phyloP scores from a whole-genome alignment of 2,797 vertebrate species.

The Crotalus adamanteus region DNA sequence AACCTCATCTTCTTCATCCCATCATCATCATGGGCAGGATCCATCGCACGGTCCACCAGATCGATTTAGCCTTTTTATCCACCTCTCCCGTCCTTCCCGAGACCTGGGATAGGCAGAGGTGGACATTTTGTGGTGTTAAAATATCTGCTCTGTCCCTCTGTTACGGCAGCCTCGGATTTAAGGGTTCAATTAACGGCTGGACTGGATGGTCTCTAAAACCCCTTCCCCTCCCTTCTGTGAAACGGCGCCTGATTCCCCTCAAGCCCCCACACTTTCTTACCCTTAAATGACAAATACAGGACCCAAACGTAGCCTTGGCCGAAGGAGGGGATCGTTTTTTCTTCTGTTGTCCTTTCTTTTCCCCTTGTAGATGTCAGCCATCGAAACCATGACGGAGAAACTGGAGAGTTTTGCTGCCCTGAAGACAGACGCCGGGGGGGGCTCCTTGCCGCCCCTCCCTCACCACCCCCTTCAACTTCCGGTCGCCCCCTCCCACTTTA shows the following conservation, averaged over 20 bases:
- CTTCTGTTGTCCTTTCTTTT: not conserved
- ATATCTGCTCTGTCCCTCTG: too few relatives aligned
- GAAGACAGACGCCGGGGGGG: slow-evolving; percentile 82
- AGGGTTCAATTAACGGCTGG: too few relatives aligned
- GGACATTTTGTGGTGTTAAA: too few relatives aligned
- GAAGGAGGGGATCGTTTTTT: not conserved
- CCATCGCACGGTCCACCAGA: too few relatives aligned
- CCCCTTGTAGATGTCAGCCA: slow-evolving; percentile 89
- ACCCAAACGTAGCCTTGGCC: not conserved
- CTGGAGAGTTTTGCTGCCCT: slow-evolving; percentile 92
- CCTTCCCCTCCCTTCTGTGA: not conserved
- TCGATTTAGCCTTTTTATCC: too few relatives aligned
- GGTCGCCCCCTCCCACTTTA: slow-evolving; percentile 90
- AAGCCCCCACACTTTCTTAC: not conserved
- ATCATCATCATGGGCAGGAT: too few relatives aligned
- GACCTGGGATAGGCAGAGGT: too few relatives aligned
- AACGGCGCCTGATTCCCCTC: not conserved
- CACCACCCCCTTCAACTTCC: slow-evolving; percentile 96
- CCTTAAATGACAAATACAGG: not conserved
- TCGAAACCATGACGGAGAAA: slow-evolving; percentile 98
- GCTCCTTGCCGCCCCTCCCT: slow-evolving; percentile 87
- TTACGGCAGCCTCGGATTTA: too few relatives aligned
- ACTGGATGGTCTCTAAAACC: not conserved
- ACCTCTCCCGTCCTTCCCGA: too few relatives aligned
- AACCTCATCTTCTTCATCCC: too few relatives aligned